Evolutionary conservation across 2,113 vertebrate genomes (phyloP).

Genomic region (Lota lota): DNA sequence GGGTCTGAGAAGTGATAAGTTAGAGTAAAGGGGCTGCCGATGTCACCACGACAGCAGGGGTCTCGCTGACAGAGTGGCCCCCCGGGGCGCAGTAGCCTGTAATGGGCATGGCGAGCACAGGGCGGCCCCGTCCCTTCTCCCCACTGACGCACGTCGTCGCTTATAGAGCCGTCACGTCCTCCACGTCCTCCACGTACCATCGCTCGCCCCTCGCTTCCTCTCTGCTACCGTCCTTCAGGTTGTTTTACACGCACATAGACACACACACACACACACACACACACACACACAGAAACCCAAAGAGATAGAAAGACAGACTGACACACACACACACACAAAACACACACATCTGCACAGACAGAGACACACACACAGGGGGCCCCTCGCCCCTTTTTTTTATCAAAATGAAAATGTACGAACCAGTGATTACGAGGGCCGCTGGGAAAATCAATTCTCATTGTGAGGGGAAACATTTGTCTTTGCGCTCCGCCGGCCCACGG

Average conservation of each 20-base stretch:
- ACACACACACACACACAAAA: not conserved
- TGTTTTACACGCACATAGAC: not conserved
- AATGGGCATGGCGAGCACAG: too few relatives aligned
- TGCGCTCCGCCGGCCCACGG: constrained; percentile 28
- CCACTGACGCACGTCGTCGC: too few relatives aligned
- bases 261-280: not conserved
- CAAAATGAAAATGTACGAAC: constrained; percentile 58
- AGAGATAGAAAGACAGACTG: too few relatives aligned
- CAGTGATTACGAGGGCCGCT: constrained; percentile 49
- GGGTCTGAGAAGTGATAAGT: too few relatives aligned
- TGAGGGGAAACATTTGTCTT: constrained; percentile 67
- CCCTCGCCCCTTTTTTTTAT: constrained; percentile 15
- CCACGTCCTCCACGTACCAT: too few relatives aligned
- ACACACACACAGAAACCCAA: not conserved
- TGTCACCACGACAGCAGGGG: too few relatives aligned
- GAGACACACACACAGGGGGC: not conserved
- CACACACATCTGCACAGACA: not conserved
- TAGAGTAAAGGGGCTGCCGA: too few relatives aligned
- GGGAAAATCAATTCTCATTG: constrained; percentile 73
- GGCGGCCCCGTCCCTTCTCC: too few relatives aligned
- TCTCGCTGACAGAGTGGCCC: too few relatives aligned
- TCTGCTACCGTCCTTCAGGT: not conserved
- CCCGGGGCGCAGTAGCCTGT: too few relatives aligned
- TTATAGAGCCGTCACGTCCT: too few relatives aligned
- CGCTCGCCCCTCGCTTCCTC: not conserved